Percentiles rank a stretch among this genome's conserved stretches.
Conservation (phyloP, 2,113 vertebrate species). For the Vidua macroura region DNA sequence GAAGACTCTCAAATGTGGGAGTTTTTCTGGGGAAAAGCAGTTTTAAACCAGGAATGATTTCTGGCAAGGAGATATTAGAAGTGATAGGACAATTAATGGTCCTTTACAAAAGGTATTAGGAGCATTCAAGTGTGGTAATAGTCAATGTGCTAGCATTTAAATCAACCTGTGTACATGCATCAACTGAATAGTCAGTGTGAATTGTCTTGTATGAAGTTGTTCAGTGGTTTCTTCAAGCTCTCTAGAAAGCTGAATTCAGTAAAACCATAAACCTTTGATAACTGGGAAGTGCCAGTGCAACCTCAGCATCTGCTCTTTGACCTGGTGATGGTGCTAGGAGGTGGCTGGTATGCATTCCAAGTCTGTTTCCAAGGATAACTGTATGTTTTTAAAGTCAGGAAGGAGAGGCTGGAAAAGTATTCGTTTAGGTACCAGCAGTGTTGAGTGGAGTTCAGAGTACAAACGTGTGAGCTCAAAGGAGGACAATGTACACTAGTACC, state of each 20-base stretch:
- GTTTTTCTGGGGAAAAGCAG: not conserved
- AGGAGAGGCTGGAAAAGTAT: not conserved
- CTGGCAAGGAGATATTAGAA: not conserved
- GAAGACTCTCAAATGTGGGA: not conserved
- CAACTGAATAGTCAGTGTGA: not conserved
- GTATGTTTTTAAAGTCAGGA: not conserved
- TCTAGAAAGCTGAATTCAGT: not conserved
- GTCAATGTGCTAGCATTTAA: not conserved
- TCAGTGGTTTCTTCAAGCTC: not conserved
- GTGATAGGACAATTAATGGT: not conserved
- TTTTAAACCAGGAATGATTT: not conserved
- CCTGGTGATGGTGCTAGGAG: not conserved
- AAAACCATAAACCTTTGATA: not conserved
- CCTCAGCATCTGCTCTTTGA: slow-evolving; percentile 44
- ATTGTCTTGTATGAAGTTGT: not conserved
- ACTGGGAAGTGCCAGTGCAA: not conserved
- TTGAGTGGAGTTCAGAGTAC: not conserved
- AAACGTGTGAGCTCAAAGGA: not conserved
- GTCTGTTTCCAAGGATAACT: not conserved
- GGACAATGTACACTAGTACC: not conserved
- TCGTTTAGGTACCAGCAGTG: not conserved
- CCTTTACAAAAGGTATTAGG: not conserved
- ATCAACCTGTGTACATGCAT: not conserved
- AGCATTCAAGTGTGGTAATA: not conserved
- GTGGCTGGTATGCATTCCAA: not conserved